Evolutionary conservation across 2,888 invertebrate species (phyloP).

Genomic region (Spilosoma lubricipeda): DNA sequence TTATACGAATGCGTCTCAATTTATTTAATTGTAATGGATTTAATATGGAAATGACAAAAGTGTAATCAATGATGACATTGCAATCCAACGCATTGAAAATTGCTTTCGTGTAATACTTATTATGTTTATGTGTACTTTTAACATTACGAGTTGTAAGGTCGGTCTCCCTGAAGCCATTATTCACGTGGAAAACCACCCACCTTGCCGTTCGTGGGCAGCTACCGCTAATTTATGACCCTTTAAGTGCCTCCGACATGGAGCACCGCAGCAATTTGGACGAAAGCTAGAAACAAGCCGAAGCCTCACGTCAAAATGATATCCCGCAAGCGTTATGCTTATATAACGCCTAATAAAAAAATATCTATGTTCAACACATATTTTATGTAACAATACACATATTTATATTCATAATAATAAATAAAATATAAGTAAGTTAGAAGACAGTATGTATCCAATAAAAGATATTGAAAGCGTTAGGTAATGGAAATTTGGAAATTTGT

Average conservation of each 20-base stretch:
- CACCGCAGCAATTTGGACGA: conserved; percentile 71
- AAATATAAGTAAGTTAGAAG: not conserved
- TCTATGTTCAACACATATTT: not conserved
- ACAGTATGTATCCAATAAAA: not conserved
- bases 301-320: conserved; percentile 38
- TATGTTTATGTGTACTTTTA: conserved; percentile 61
- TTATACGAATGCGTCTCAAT: conserved; percentile 30
- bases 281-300: conserved; percentile 64
- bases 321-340: conserved; percentile 25
- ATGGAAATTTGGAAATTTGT: not conserved
- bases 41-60: conserved; percentile 35
- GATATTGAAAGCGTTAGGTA: not conserved
- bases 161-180: conserved; percentile 76
- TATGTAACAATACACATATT: not conserved
- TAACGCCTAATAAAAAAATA: not conserved
- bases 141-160: conserved; percentile 64
- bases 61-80: conserved; percentile 36
- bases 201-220: conserved; percentile 80
- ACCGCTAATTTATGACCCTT: conserved; percentile 82
- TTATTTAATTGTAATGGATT: conserved; percentile 37
- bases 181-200: conserved; percentile 79
- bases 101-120: conserved; percentile 30
- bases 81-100: conserved; percentile 27
- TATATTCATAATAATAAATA: not conserved
- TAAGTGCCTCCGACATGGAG: conserved; percentile 76